Evolutionary conservation across 2,797 vertebrate genomes (phyloP).

Genomic region (Cynodonichthys magdalenae): DNA sequence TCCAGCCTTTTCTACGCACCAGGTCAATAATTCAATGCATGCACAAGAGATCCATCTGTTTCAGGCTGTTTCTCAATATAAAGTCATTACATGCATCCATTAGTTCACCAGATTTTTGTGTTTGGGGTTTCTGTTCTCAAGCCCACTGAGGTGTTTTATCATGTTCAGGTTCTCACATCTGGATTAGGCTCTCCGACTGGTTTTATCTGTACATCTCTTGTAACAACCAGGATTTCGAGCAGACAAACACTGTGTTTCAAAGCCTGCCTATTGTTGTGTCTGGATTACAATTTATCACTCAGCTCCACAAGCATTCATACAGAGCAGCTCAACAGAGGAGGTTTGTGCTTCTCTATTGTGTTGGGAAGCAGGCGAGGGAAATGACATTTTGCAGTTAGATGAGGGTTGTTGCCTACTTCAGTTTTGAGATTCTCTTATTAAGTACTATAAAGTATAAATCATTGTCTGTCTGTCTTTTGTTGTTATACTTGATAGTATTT

Average conservation of each 20-base stretch:
- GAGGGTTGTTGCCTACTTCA: conserved; percentile 50
- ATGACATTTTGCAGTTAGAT: conserved; percentile 53
- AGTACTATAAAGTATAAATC: conserved; percentile 28
- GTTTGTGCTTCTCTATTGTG: conserved; percentile 59
- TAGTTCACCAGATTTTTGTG: conserved; percentile 15
- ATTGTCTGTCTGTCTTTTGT: conserved; percentile 18
- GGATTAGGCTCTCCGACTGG: conserved; percentile 28
- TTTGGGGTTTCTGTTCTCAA: conserved; percentile 27
- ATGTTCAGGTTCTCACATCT: conserved; percentile 28
- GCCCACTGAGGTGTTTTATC: conserved; percentile 34
- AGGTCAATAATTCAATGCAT: conserved; percentile 52
- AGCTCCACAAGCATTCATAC: conserved; percentile 31
- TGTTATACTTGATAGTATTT: conserved; percentile 27
- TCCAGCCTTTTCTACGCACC: conserved; percentile 11
- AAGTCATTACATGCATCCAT: conserved; percentile 46
- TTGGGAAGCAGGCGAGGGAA: conserved; percentile 35
- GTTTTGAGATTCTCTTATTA: conserved; percentile 34
- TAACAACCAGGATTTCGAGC: conserved; percentile 53
- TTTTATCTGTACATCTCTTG: conserved; percentile 57
- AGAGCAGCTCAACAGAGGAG: conserved; percentile 28
- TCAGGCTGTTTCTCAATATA: conserved; percentile 36
- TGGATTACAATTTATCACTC: conserved; percentile 64
- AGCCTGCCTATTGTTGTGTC: conserved; percentile 51
- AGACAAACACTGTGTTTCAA: conserved; percentile 39
- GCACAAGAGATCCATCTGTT: conserved; percentile 42